Percentiles rank a stretch among this genome's conserved stretches.
These are phyloP conservation scores for Aurelia aurita complex sp. Pacific DNA, from an alignment of 30 jellyfish, hydroid and myxozoan genomes.

Conservation along the genomic window DNA sequence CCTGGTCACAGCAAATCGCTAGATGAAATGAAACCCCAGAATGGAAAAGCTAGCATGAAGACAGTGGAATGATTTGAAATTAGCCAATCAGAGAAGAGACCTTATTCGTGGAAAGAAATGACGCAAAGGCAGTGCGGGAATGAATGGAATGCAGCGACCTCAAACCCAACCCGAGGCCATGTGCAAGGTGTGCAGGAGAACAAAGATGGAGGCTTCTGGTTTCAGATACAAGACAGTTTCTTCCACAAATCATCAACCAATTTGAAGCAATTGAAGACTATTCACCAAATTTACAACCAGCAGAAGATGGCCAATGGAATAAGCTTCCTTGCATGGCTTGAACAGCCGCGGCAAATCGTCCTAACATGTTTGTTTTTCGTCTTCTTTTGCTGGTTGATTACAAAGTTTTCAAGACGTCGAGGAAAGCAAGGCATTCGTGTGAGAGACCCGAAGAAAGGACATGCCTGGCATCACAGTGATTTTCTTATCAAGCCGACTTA, in stretches of 20 bases:
- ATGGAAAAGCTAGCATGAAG: too few species aligned
- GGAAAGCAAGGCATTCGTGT: constrained; percentile 85
- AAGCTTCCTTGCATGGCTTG: constrained; percentile 89
- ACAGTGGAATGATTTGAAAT: too few species aligned
- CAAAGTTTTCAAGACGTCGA: constrained; percentile 70
- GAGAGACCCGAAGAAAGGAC: constrained; percentile 97
- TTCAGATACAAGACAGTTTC: neutral
- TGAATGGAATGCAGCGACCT: constrained; percentile 4
- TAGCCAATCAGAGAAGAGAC: too few species aligned
- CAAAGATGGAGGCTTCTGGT: neutral
- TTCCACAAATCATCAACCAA: neutral
- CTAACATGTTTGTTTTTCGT: constrained; percentile 79
- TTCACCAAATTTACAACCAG: neutral
- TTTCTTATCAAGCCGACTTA: constrained; percentile 91
- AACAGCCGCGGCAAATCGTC: constrained; percentile 93
- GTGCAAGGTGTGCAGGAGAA: neutral
- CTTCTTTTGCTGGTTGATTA: constrained; percentile 73
- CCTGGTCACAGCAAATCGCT: too few species aligned
- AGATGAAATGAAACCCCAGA: too few species aligned
- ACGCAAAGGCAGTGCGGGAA: too few species aligned
- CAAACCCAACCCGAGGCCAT: neutral
- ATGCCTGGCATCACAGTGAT: constrained; percentile 96
- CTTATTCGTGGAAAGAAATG: too few species aligned
- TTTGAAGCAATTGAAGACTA: neutral
- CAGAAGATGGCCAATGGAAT: constrained; percentile 22